Percentiles rank a stretch among this genome's conserved stretches.
These are phyloP conservation scores for Elgonia sp. DNA, from an alignment of 2,888 invertebrate species.

Conservation along the genomic window DNA sequence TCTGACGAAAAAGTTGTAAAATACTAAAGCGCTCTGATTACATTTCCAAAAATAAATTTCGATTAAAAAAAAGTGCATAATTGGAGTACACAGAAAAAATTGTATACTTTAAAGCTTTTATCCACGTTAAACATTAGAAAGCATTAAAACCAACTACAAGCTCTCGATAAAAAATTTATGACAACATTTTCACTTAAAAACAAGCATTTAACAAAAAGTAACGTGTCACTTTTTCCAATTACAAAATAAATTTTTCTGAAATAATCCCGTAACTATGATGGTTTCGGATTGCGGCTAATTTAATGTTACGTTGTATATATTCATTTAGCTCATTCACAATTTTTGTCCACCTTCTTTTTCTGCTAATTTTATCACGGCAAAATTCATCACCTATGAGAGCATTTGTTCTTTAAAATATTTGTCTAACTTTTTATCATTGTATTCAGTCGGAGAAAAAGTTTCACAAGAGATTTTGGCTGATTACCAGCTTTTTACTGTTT, in stretches of 20 bases:
- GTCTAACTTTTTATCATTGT: background rate
- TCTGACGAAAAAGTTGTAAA: background rate
- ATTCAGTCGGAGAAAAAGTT: conserved; percentile 10
- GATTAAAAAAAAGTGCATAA: background rate
- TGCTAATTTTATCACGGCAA: too few species aligned
- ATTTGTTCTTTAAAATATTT: background rate
- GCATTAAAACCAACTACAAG: background rate
- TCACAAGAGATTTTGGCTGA: conserved; percentile 9
- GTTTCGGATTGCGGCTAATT: too few species aligned
- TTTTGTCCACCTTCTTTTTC: too few species aligned
- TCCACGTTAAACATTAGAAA: conserved; percentile 8
- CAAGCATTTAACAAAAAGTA: too few species aligned
- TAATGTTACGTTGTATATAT: too few species aligned
- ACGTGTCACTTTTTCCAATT: too few species aligned
- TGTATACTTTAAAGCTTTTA: conserved; percentile 2
- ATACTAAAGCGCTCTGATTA: background rate
- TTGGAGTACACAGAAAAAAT: background rate
- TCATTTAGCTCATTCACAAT: too few species aligned
- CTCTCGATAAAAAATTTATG: background rate
- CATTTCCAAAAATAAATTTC: background rate
- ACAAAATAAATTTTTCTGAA: too few species aligned
- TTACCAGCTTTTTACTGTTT: conserved; percentile 35
- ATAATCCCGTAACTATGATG: too few species aligned
- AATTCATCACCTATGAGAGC: background rate
- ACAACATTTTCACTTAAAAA: too few species aligned